Base-by-base conservation (phyloP, 2,888 invertebrate species). In the Elaeidobius kamerunicus region DNA sequence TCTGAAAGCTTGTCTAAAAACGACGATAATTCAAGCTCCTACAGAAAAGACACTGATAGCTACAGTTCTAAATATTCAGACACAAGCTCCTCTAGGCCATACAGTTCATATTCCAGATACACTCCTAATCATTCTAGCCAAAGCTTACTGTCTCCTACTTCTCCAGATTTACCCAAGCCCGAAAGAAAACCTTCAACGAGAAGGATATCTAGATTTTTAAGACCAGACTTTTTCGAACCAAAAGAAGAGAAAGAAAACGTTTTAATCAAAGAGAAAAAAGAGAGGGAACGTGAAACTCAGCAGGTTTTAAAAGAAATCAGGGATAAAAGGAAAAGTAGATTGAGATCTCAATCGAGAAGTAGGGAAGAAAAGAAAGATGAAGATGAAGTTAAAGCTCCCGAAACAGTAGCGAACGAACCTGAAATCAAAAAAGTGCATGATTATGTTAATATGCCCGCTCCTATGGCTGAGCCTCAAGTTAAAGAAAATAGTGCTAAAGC, bases 151-250 rank as follows among this genome's bases (percentile, higher is more conserved):
- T 55, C 55, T 9, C 47, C 51, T 15, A 40, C 46, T 1, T 36
- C 50, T 9, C 59, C 59, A 59, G 60, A 67, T 61, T 64, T 65
- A 41, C 69, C 67, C 64, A 67, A 67, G 65, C 64, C 68, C 58
- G 67, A 66, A 61, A 65, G 63, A 51, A 65, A 64, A 58, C 63
- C 65, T 43, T 64, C 67, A 46, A 80, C 66, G 44, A 80, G 83
- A 42, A 78, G 85, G 57, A 80, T 86, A 52, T 86, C 86, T 6
- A 75, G 90, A 51, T 89, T 88, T 71, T 72, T 90, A 52, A 78
- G 89, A 20, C 85, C 88, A 1, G 89, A 90, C 69, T 88, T 88
- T 67, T 87, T 83, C 66, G 87, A 88, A 1, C 76, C 79, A 2
- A 69, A 69, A 59, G 80, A 63, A 36, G n/a, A n/a, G n/a, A n/a